phyloP scores from a whole-genome alignment of 2,888 invertebrate species.

The Isoperla grammatica region DNA sequence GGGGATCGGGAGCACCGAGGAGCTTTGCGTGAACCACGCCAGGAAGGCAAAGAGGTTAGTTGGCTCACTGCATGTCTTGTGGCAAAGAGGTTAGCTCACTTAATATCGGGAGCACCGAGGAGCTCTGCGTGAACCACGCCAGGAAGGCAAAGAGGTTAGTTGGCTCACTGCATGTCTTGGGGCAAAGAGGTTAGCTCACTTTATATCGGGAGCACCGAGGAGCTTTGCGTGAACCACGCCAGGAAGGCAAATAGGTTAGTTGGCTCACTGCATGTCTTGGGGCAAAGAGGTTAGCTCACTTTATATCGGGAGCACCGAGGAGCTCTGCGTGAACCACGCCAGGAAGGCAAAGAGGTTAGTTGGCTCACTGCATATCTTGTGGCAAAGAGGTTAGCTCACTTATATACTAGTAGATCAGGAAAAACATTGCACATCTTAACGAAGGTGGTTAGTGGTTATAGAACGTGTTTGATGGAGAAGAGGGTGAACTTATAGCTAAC shows the following conservation, averaged over 20 bases:
- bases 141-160: not conserved
- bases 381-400: too few relatives aligned
- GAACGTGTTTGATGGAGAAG: too few relatives aligned
- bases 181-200: not conserved
- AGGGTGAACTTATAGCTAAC: too few relatives aligned
- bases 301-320: conserved; percentile 8
- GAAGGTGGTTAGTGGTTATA: too few relatives aligned
- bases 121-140: not conserved
- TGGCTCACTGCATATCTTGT: too few relatives aligned
- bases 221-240: not conserved
- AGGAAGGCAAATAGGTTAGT: not conserved
- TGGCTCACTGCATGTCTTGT: too few relatives aligned
- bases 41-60: not conserved
- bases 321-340: not conserved
- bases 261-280: too few relatives aligned
- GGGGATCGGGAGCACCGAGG: conserved; percentile 16
- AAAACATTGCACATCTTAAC: too few relatives aligned
- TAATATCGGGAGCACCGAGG: conserved; percentile 18
- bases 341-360: not conserved
- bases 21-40: not conserved
- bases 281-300: not conserved
- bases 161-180: too few relatives aligned
- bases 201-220: conserved; percentile 9
- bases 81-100: too few relatives aligned
- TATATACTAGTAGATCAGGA: too few relatives aligned